These are phyloP conservation scores for Loriculus beryllinus DNA, from an alignment of 2,797 vertebrate species.

Conservation along the genomic window DNA sequence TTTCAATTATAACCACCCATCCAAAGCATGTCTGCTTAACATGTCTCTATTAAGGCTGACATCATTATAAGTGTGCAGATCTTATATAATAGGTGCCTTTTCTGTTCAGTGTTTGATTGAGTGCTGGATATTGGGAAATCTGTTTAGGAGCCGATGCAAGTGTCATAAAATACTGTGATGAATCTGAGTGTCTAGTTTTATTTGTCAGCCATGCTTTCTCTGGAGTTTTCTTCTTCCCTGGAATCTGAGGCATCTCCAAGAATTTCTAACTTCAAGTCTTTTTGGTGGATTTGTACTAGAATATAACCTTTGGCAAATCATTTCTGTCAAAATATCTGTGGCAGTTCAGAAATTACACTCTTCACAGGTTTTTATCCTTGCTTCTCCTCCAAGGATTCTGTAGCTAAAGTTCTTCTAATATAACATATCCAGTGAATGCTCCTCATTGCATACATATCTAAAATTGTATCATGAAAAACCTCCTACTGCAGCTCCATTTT, in stretches of 20 bases:
- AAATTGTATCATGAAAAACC: not conserved
- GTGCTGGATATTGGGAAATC: not conserved
- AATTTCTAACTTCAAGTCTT: not conserved
- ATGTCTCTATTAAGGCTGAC: not conserved
- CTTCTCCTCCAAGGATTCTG: slow-evolving; percentile 3
- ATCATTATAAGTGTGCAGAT: not conserved
- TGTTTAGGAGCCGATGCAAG: not conserved
- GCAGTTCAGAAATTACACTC: slow-evolving; percentile 21
- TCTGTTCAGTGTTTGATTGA: not conserved
- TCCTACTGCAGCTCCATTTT: not conserved
- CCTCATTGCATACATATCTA: not conserved
- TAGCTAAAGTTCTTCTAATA: not conserved
- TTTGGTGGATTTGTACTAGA: not conserved
- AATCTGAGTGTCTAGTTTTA: not conserved
- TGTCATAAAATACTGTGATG: not conserved
- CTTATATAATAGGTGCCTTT: not conserved
- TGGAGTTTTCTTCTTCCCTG: not conserved
- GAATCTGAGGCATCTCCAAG: not conserved
- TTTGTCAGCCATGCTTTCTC: not conserved
- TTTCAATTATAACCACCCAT: not conserved
- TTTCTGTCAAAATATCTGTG: slow-evolving; percentile 30
- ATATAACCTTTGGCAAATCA: not conserved
- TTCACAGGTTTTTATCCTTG: not conserved
- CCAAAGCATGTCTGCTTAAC: not conserved
- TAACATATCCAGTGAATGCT: not conserved